Base-by-base conservation (phyloP, 1,140 invertebrate genomes). In the Portunus trituberculatus region DNA sequence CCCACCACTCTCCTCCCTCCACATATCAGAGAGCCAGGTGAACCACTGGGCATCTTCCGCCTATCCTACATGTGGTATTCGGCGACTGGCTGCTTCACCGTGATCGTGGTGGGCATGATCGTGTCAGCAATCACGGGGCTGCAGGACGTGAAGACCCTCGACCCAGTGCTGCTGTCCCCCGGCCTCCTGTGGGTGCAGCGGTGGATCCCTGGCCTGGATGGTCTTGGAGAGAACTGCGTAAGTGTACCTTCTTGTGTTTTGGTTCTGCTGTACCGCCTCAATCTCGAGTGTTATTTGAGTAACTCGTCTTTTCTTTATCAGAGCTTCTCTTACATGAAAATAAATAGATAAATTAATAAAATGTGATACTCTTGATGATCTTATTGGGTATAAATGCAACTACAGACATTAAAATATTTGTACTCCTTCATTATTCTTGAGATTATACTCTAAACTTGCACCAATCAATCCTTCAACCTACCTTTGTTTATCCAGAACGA, bases 31-130 rank as follows among this genome's bases (percentile, higher is more conserved):
- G 14, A 90, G 7, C 45, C 76, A n/a, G 86, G 48, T 2, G 96
- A 96, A 25, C 84, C 96, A 1, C 96, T 97, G 95, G 97, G 97
- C 93, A 95, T 98, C 0, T 98, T 97, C 96, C 97, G 98, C 96
- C 97, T 98, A 86, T 98, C 98, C 46, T 98, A 98, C 97, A 97
- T 98, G 98, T 98, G 98, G 96, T 98, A 98, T 91, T 98, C 98
- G n/a, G 97, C 98, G 45, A 98, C 98, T n/a, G 98, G 98, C 0
- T 98, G 98, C 87, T 95, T 98, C 0, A 97, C 98, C 0, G 98
- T 98, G 0, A 97, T 99, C 45, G 95, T 98, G 4, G 97, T 98
- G 20, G 98, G 98, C 0, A 96, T 98, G 46, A 48, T 98, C 0
- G 97, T 98, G 0, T 98, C 98, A 86, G 97, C 98, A 0, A 96